Percentiles rank a stretch among this genome's conserved stretches.
phyloP scores from a whole-genome alignment of 2,888 invertebrate genomes.

The Lucinisca nassula region DNA sequence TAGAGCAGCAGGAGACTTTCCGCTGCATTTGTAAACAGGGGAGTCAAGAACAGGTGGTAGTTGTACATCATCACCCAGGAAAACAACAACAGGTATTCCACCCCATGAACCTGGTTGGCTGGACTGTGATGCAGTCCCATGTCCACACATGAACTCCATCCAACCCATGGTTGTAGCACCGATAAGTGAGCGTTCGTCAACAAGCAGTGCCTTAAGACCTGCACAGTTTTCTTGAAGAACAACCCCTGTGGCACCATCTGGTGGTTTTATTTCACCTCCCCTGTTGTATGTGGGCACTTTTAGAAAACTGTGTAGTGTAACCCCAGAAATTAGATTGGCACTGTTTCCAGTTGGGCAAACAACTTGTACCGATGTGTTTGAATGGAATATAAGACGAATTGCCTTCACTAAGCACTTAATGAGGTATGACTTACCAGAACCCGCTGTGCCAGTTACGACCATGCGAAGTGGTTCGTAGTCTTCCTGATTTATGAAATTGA shows the following conservation, averaged over 20 bases:
- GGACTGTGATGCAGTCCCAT: not conserved
- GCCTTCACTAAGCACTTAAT: conserved; percentile 67
- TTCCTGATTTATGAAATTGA: conserved; percentile 3
- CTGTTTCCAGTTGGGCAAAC: conserved; percentile 71
- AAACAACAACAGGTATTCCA: conserved; percentile 54
- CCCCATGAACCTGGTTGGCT: not conserved
- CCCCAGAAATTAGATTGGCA: conserved; percentile 69
- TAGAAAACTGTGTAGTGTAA: conserved; percentile 67
- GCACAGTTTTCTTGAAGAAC: conserved; percentile 57
- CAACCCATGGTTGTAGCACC: conserved; percentile 47
- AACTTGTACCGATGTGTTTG: conserved; percentile 62
- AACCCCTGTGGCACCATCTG: conserved; percentile 57
- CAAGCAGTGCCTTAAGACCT: conserved; percentile 52
- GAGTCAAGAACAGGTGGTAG: conserved; percentile 48
- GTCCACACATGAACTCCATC: conserved; percentile 46
- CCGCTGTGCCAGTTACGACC: conserved; percentile 66
- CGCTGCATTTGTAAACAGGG: conserved; percentile 18
- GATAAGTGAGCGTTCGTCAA: conserved; percentile 70
- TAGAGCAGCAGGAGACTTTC: conserved; percentile 18
- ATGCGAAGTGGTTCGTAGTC: conserved; percentile 46
- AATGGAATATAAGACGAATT: conserved; percentile 39
- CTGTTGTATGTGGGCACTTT: conserved; percentile 67
- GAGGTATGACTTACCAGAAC: conserved; percentile 64
- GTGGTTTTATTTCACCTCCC: conserved; percentile 58
- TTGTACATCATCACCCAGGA: conserved; percentile 57